Conservation (phyloP, 2,888 invertebrate genomes). For the Carcina quercana region DNA sequence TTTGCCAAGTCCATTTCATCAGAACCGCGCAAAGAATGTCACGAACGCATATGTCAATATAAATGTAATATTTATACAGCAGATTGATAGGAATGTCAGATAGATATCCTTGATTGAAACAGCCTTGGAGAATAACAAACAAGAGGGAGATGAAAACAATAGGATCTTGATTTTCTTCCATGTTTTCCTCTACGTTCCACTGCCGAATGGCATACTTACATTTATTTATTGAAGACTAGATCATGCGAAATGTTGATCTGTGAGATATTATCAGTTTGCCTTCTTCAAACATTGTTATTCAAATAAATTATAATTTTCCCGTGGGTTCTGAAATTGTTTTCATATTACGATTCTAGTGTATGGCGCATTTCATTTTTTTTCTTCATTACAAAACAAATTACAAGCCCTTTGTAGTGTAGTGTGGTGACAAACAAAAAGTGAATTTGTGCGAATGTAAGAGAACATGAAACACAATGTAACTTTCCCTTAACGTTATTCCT, state of each 20-base stretch:
- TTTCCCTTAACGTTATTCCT: too few relatives aligned
- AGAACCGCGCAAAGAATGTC: conserved; percentile 7
- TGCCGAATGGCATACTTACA: conserved; percentile 3
- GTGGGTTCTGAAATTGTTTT: background rate
- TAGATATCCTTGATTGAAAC: conserved; percentile 15
- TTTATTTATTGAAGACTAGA: conserved; percentile 9
- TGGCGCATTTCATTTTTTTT: too few relatives aligned
- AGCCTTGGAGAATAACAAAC: conserved; percentile 12
- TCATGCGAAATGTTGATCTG: conserved; percentile 2
- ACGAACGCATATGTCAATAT: conserved; percentile 2
- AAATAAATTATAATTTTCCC: background rate
- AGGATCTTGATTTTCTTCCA: conserved; percentile 9
- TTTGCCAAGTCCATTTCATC: conserved; percentile 19
- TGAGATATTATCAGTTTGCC: conserved; percentile 2
- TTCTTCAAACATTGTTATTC: background rate
- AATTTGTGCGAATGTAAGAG: too few relatives aligned
- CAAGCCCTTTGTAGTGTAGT: too few relatives aligned
- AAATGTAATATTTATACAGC: conserved; percentile 17
- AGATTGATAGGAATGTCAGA: conserved; percentile 9
- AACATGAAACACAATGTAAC: too few relatives aligned
- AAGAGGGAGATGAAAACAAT: conserved; percentile 8
- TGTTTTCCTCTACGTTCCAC: conserved; percentile 10
- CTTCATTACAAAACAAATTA: too few relatives aligned
- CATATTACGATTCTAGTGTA: background rate
- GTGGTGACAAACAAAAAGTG: too few relatives aligned